A percentile compares a stretch with the other conserved stretches of the same genome.
Evolutionary conservation across 2,113 vertebrate species (phyloP).

Genomic region (Oreocharis arfaki): DNA sequence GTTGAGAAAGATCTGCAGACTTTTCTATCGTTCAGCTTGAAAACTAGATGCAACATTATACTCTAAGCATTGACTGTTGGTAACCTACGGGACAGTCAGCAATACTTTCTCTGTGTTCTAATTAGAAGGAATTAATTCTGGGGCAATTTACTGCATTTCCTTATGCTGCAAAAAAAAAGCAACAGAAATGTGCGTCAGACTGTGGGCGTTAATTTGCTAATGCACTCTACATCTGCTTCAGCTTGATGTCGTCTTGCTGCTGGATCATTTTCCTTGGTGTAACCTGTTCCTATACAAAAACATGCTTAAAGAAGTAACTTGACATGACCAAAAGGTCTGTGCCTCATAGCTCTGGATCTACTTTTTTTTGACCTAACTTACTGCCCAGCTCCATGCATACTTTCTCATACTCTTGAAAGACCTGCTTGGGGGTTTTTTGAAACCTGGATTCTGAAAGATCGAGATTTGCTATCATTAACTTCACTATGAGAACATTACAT

Average conservation of each 20-base stretch:
- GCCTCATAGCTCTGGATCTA: not conserved
- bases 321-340: accelerated
- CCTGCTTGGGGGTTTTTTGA: not conserved
- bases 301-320: not conserved
- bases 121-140: not conserved
- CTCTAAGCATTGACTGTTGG: not conserved
- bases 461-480: not conserved
- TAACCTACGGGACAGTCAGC: not conserved
- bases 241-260: not conserved
- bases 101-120: not conserved
- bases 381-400: not conserved
- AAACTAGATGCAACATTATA: not conserved
- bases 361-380: not conserved
- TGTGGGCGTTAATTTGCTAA: not conserved
- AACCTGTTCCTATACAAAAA: not conserved
- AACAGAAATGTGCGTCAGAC: not conserved
- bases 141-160: not conserved
- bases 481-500: not conserved
- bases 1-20: not conserved
- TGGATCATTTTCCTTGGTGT: not conserved
- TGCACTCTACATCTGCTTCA: not conserved
- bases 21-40: not conserved
- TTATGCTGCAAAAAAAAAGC: not conserved
- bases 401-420: not conserved
- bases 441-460: not conserved